A percentile compares a stretch with the other conserved stretches of the same genome.
These are phyloP conservation scores for Odontamblyopus rebecca DNA, from an alignment of 2,797 vertebrate genomes.

Conservation along the genomic window DNA sequence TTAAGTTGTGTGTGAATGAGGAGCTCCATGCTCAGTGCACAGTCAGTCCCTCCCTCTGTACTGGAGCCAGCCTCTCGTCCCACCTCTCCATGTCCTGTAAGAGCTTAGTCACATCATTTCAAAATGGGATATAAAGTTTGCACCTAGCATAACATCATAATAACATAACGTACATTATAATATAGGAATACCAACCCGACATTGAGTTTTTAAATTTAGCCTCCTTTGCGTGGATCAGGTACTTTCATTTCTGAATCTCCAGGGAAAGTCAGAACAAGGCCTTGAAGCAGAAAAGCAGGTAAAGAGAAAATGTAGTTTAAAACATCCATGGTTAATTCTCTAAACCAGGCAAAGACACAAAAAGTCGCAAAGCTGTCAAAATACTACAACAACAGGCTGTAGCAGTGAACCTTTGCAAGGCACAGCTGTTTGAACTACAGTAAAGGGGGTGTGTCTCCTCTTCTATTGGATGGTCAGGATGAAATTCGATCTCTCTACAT, in stretches of 20 bases:
- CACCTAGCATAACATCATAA: not conserved
- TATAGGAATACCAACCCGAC: not conserved
- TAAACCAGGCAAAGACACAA: not conserved
- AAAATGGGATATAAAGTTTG: conserved; percentile 17
- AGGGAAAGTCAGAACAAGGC: conserved; percentile 21
- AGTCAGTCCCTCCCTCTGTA: conserved; percentile 64
- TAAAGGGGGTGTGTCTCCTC: conserved; percentile 25
- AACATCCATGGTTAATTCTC: not conserved
- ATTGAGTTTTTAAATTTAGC: conserved; percentile 7
- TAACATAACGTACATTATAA: not conserved
- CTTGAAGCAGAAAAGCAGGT: conserved; percentile 14
- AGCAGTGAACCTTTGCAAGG: conserved; percentile 18
- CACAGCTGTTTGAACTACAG: conserved; percentile 16
- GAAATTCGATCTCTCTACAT: conserved; percentile 44
- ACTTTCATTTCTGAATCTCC: conserved; percentile 22
- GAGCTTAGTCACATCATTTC: conserved; percentile 40
- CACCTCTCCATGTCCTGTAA: conserved; percentile 54
- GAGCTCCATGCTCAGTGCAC: conserved; percentile 65
- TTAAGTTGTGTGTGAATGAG: conserved; percentile 62
- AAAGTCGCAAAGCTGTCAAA: not conserved
- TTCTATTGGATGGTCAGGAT: conserved; percentile 34
- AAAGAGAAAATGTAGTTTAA: conserved; percentile 11
- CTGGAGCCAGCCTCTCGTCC: conserved; percentile 65
- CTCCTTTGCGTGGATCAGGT: conserved; percentile 48
- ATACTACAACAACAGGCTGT: not conserved